Conservation (phyloP, 1,140 invertebrate genomes). For the Rhopalosiphum padi region DNA sequence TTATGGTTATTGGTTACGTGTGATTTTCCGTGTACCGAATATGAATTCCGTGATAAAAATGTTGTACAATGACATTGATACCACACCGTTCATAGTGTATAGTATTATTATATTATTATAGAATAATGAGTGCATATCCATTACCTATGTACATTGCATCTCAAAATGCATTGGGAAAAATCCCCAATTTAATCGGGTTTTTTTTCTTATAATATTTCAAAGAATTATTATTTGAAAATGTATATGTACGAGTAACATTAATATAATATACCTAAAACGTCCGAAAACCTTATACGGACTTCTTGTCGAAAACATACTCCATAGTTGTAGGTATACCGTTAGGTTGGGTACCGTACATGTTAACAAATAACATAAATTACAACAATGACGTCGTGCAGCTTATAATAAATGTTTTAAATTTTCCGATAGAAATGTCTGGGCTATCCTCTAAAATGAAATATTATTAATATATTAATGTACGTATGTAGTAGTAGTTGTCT, state of each 20-base stretch:
- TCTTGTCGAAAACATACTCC: background rate
- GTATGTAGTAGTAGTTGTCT: background rate
- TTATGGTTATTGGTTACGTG: background rate
- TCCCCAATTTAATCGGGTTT: background rate
- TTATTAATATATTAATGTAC: background rate
- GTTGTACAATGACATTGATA: too few relatives aligned
- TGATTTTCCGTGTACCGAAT: background rate
- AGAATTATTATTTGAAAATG: background rate
- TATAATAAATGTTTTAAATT: conserved; percentile 10
- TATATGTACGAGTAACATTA: background rate
- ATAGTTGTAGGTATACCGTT: background rate
- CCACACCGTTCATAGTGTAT: too few relatives aligned
- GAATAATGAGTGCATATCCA: too few relatives aligned
- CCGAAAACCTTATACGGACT: background rate
- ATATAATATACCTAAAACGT: background rate
- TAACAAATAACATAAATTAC: background rate
- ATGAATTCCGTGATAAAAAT: background rate
- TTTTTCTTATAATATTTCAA: background rate
- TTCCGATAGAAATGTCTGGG: background rate
- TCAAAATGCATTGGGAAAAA: too few relatives aligned
- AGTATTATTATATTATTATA: too few relatives aligned
- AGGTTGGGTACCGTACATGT: background rate
- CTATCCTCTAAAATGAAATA: background rate
- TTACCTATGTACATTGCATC: too few relatives aligned
- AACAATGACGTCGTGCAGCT: background rate